Percentiles rank a stretch among this genome's conserved stretches.
Conservation (phyloP, 2,888 invertebrate species). For the Brachyptera putata region DNA sequence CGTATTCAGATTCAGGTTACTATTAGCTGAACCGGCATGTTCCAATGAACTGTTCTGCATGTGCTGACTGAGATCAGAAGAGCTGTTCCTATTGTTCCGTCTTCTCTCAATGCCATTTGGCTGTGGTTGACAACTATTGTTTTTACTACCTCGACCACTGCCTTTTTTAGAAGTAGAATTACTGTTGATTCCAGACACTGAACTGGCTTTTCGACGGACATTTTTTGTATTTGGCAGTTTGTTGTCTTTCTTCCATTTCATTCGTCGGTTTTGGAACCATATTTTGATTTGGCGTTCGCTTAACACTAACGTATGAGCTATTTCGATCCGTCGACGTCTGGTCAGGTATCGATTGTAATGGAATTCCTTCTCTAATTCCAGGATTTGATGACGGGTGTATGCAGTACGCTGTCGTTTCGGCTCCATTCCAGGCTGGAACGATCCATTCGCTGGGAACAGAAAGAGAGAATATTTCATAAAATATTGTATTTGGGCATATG, state of each 20-base stretch:
- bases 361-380: slow-evolving; percentile 96
- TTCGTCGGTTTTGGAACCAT: slow-evolving; percentile 81
- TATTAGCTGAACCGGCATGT: not conserved
- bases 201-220: slow-evolving; percentile 72
- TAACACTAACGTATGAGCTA: slow-evolving; percentile 91
- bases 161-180: slow-evolving; percentile 39
- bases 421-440: slow-evolving; percentile 88
- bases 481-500: not conserved
- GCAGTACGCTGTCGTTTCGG: slow-evolving; percentile 95
- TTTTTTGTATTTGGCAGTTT: slow-evolving; percentile 83
- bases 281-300: slow-evolving; percentile 88
- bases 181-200: slow-evolving; percentile 63
- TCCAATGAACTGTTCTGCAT: slow-evolving; percentile 40
- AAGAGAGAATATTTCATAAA: not conserved
- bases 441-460: slow-evolving; percentile 74
- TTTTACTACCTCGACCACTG: slow-evolving; percentile 30
- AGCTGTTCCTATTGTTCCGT: slow-evolving; percentile 45
- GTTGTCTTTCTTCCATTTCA: slow-evolving; percentile 87
- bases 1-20: slow-evolving; percentile 16
- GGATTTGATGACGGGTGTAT: slow-evolving; percentile 95
- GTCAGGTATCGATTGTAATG: slow-evolving; percentile 97
- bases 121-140: slow-evolving; percentile 46
- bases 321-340: slow-evolving; percentile 91
- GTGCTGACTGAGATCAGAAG: slow-evolving; percentile 39
- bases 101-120: slow-evolving; percentile 51